Evolutionary conservation across 1,140 invertebrate genomes (phyloP), one percentile per base, ranked within the genome.

Genomic region (Mycetomoellerius zeteki): DNA sequence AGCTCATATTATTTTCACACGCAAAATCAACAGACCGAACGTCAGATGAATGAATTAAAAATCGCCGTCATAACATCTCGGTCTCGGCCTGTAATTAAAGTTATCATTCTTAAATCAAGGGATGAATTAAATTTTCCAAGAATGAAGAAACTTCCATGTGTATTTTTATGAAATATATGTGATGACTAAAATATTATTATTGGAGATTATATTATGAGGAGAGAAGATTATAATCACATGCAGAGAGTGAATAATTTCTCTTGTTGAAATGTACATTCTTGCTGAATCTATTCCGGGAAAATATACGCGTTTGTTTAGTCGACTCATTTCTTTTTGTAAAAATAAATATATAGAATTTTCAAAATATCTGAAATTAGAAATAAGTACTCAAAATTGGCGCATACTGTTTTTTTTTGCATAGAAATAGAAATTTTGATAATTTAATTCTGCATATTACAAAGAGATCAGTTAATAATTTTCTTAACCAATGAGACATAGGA

Each of bases 31-130:
- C 69, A 75, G 54, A 80, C 47, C n/a, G 27, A 33, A 47, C 56
- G 37, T 54, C 27, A 75, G 24, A 10, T 73, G 69, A 75, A 84
- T 84, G 80, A 84, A 84, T 75, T 84, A 84, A 84, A 84, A 84
- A 75, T 73, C 54, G 54, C 54, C 69, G 80, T 73, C 69, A 56
- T 69, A 82, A 60, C 80, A 73, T 82, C 80, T 82, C 80, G 67
- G 24, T 47, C 54, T 58, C 52, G 54, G 37, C 21, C 21, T 69
- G 24, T 82, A 82, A 82, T 82, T 73, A 82, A 82, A 73, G 80
- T 73, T 60, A 82, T 82, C 80, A 82, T 73, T 82, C 69, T 73
- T 73, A 82, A 58, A 81, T 81, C 47, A 81, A 43, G 52, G 7
- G 80, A 30, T 73, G 80, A 82, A 82, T 82, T 82, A 21, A 54